Evolutionary conservation across 2,113 vertebrate species (phyloP).

Genomic region (Dasyprocta punctata): DNA sequence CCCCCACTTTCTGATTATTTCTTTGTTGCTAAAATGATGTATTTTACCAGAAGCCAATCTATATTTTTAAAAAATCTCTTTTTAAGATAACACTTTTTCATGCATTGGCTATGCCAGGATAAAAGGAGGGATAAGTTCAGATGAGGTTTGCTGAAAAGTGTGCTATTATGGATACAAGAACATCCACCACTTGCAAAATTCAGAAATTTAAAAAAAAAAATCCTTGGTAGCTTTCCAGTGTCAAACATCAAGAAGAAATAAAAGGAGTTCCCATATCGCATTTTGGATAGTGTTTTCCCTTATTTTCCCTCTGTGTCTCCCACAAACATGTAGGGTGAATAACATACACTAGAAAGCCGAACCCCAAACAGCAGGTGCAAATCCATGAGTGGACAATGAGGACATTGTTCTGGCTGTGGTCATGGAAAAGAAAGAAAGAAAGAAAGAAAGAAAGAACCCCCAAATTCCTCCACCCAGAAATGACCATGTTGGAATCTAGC

Average conservation of each 20-base stretch:
- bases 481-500: accelerated
- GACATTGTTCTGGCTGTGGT: not conserved
- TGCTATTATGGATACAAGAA: not conserved
- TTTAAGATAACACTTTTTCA: not conserved
- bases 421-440: not conserved
- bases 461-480: not conserved
- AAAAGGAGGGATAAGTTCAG: not conserved
- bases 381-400: not conserved
- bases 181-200: not conserved
- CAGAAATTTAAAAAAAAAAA: not conserved
- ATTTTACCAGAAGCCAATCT: not conserved
- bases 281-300: too few relatives aligned
- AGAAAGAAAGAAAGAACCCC: not conserved
- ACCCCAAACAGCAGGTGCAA: not conserved
- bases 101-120: accelerated
- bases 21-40: not conserved
- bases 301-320: not conserved
- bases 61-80: not conserved
- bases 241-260: not conserved
- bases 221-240: too few relatives aligned
- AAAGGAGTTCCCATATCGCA: accelerated
- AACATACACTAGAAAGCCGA: not conserved
- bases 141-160: not conserved
- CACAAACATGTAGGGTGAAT: not conserved
- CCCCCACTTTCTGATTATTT: not conserved